Evolutionary conservation across 2,888 invertebrate species (phyloP).

Genomic region (Listrodromus nycthemerus): DNA sequence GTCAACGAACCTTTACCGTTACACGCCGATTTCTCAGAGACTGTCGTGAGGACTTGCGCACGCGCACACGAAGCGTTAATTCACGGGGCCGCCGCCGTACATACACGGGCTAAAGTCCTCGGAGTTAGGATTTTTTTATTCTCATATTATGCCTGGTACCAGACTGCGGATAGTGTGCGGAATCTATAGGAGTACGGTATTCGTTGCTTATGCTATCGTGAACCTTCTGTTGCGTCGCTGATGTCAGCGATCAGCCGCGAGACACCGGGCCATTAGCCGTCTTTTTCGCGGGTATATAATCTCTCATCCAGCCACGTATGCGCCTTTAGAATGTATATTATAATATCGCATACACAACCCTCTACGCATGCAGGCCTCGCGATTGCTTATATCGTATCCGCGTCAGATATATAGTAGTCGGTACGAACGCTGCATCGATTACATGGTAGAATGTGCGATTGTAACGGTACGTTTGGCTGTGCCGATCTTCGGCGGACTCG

Average conservation of each 20-base stretch:
- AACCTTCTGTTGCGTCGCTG: conserved; percentile 56
- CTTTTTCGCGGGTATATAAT: conserved; percentile 61
- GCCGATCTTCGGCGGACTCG: conserved; percentile 7
- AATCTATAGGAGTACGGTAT: conserved; percentile 37
- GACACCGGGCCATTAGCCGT: conserved; percentile 61
- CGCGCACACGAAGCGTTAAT: conserved; percentile 50
- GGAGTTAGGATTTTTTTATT: conserved; percentile 35
- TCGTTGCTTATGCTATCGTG: conserved; percentile 49
- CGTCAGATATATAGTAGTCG: conserved; percentile 26
- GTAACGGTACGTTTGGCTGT: conserved; percentile 1
- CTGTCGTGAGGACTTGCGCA: conserved; percentile 9
- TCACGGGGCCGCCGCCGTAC: conserved; percentile 27
- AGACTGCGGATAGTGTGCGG: conserved; percentile 30
- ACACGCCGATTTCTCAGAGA: conserved; percentile 58
- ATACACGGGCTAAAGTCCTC: conserved; percentile 32
- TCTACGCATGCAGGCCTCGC: conserved; percentile 6
- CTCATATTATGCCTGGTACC: conserved; percentile 33
- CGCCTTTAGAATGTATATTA: conserved; percentile 43
- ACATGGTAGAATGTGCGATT: conserved; percentile 5
- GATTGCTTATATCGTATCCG: conserved; percentile 25
- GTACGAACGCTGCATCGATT: conserved; percentile 19
- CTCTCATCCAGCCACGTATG: conserved; percentile 46
- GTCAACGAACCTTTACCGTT: conserved; percentile 61
- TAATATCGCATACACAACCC: conserved; percentile 51
- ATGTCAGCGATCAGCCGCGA: conserved; percentile 60